Percentiles rank a stretch among this genome's conserved stretches.
phyloP scores from a whole-genome alignment of 2,797 vertebrate species.

The Luscinia luscinia region DNA sequence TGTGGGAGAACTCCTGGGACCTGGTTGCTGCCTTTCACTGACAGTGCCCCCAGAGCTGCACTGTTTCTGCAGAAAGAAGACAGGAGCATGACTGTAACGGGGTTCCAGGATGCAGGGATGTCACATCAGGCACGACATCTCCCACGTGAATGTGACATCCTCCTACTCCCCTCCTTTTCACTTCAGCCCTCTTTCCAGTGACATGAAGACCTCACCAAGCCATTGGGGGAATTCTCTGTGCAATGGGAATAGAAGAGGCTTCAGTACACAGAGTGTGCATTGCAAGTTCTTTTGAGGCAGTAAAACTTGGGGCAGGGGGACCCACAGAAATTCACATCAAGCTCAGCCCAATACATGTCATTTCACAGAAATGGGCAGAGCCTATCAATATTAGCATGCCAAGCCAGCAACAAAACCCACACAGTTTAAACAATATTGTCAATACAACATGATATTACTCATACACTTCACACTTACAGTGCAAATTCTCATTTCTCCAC shows the following conservation, averaged over 20 bases:
- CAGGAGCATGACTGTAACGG: not conserved
- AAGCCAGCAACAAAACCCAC: not conserved
- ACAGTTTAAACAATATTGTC: not conserved
- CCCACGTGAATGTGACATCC: not conserved
- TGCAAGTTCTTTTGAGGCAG: not conserved
- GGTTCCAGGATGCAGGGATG: not conserved
- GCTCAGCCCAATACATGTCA: not conserved
- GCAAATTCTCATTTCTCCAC: not conserved
- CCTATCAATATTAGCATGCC: not conserved
- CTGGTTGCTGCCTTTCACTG: not conserved
- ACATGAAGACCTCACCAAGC: not conserved
- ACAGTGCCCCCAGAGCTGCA: slow-evolving; percentile 21
- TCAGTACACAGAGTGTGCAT: not conserved
- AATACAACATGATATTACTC: not conserved
- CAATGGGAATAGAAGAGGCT: not conserved
- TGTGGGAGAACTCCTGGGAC: slow-evolving; percentile 42
- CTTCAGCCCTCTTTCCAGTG: not conserved
- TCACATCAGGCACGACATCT: not conserved
- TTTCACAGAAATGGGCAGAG: not conserved
- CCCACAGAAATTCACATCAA: not conserved
- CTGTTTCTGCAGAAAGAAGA: not conserved
- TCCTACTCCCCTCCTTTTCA: not conserved
- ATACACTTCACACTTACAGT: not conserved
- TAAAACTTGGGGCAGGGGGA: too few relatives aligned
- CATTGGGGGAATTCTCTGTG: not conserved